A percentile compares a stretch with the other conserved stretches of the same genome.
phyloP scores from a whole-genome alignment of 2,888 invertebrate genomes.

The Leptopterna dolabrata region DNA sequence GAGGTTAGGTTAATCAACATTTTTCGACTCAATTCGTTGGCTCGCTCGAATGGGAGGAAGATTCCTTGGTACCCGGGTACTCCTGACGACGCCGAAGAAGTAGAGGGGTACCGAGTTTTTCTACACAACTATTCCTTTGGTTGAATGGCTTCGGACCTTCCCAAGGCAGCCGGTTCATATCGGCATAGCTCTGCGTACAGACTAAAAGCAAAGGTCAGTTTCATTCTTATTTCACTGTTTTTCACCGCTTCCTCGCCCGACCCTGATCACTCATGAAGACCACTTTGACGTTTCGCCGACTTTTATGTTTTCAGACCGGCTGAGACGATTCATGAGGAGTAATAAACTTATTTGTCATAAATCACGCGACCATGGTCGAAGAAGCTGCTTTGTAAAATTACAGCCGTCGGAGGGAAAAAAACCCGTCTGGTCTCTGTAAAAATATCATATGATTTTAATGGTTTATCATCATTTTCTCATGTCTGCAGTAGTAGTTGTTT shows the following conservation, averaged over 20 bases:
- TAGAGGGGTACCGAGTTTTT: slow-evolving; percentile 12
- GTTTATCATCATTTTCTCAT: too few relatives aligned
- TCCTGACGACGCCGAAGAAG: background rate
- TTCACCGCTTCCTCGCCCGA: background rate
- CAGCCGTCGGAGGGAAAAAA: background rate
- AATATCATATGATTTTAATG: background rate
- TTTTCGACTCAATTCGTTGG: background rate
- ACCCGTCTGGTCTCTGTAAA: background rate
- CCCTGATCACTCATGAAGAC: background rate
- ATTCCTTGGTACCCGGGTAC: background rate
- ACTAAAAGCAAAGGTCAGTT: slow-evolving; percentile 18
- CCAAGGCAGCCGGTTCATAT: slow-evolving; percentile 17
- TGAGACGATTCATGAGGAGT: background rate
- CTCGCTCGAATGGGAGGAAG: background rate
- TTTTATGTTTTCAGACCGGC: background rate
- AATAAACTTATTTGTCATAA: background rate
- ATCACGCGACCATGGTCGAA: background rate
- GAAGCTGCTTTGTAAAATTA: background rate
- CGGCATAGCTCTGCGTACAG: slow-evolving; percentile 12
- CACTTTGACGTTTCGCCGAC: slow-evolving; percentile 19
- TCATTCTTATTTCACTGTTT: slow-evolving; percentile 23
- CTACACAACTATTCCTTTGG: slow-evolving; percentile 32
- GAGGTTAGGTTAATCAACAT: too few relatives aligned
- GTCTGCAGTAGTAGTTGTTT: too few relatives aligned
- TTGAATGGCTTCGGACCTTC: slow-evolving; percentile 11